Conservation (phyloP, 2,797 vertebrate genomes). For the Trichosurus vulpecula region DNA sequence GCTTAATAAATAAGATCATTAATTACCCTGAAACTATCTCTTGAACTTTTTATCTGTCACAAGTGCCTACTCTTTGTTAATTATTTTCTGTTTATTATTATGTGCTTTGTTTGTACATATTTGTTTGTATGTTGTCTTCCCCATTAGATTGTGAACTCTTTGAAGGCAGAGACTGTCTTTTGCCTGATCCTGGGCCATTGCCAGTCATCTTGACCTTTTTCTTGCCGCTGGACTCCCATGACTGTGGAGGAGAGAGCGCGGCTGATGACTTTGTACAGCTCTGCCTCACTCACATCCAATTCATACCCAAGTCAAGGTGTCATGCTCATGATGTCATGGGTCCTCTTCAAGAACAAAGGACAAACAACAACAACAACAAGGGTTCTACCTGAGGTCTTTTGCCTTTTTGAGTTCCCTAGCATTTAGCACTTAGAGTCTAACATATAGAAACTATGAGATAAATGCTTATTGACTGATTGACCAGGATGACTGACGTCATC, state of each 20-base stretch:
- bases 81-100: not conserved
- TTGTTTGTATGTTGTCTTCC: not conserved
- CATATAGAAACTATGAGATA: not conserved
- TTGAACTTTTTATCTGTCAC: not conserved
- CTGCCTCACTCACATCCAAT: not conserved
- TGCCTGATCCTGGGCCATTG: not conserved
- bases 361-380: not conserved
- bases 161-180: not conserved
- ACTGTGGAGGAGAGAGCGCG: not conserved
- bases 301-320: not conserved
- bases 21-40: not conserved
- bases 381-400: not conserved
- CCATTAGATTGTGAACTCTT: not conserved
- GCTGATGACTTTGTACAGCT: not conserved
- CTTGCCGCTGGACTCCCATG: not conserved
- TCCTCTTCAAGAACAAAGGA: not conserved
- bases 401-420: not conserved
- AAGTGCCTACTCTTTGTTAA: not conserved
- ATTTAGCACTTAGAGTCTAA: not conserved
- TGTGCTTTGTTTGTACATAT: not conserved
- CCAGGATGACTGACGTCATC: not conserved
- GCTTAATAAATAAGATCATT: not conserved
- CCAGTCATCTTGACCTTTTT: not conserved
- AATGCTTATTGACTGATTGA: not conserved
- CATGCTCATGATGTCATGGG: not conserved